A percentile compares a stretch with the other conserved stretches of the same genome.
These are phyloP conservation scores for Plutomurus gul DNA, from an alignment of 1,140 invertebrate genomes.

Conservation along the genomic window DNA sequence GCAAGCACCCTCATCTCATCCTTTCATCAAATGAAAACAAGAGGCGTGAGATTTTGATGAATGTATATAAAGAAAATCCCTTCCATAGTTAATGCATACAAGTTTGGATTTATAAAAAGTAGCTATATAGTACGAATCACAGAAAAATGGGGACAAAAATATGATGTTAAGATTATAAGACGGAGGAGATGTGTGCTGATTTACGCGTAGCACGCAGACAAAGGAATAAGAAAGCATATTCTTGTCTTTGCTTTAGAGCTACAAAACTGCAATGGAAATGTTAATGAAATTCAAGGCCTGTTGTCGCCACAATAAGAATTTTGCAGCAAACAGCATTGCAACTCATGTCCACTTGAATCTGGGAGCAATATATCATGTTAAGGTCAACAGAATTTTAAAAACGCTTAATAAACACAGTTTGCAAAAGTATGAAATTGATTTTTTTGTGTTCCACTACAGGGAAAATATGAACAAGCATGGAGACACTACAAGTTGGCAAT, in stretches of 20 bases:
- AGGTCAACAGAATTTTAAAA: constrained; percentile 37
- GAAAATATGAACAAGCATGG: constrained; percentile 53
- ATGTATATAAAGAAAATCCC: too few species aligned
- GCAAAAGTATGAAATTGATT: constrained; percentile 3
- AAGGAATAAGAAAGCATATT: too few species aligned
- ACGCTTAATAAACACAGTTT: not conserved
- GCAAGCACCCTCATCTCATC: too few species aligned
- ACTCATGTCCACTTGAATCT: constrained; percentile 53
- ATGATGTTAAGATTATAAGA: too few species aligned
- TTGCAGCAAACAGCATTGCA: constrained; percentile 40
- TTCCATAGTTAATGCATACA: too few species aligned
- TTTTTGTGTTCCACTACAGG: constrained; percentile 44
- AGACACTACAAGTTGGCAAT: constrained; percentile 54
- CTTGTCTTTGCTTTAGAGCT: constrained; percentile 47
- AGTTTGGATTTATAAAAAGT: too few species aligned
- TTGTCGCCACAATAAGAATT: constrained; percentile 34
- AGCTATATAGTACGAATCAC: too few species aligned
- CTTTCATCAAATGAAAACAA: too few species aligned
- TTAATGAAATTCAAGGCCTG: constrained; percentile 42
- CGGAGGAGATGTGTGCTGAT: too few species aligned
- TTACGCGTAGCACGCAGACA: not conserved
- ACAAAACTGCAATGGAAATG: constrained; percentile 47
- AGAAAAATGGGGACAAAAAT: too few species aligned
- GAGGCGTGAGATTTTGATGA: too few species aligned
- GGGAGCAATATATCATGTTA: constrained; percentile 53